These are phyloP conservation scores for Toxotes chatareus DNA, from an alignment of 2,113 vertebrate species.

Conservation along the genomic window DNA sequence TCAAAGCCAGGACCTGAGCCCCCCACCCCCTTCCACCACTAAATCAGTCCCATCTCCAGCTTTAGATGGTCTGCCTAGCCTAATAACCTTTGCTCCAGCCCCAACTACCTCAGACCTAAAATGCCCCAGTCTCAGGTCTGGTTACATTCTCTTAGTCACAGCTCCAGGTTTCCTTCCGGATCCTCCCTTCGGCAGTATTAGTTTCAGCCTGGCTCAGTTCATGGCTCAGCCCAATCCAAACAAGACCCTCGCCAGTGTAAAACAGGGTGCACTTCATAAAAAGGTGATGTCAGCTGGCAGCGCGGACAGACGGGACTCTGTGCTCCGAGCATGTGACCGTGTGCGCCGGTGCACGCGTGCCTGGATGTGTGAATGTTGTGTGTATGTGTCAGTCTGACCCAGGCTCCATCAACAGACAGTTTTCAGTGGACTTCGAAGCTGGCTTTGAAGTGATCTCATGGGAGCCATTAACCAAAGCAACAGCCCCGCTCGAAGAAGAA, in stretches of 20 bases:
- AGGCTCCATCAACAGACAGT: conserved; percentile 64
- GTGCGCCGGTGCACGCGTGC: conserved; percentile 33
- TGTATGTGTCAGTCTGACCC: conserved; percentile 65
- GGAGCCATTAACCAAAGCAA: conserved; percentile 74
- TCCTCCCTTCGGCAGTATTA: conserved; percentile 56
- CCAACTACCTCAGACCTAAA: conserved; percentile 42
- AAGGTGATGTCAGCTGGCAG: conserved; percentile 73
- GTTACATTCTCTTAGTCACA: conserved; percentile 49
- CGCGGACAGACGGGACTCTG: conserved; percentile 70
- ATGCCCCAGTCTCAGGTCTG: conserved; percentile 40
- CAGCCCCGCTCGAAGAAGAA: conserved; percentile 48
- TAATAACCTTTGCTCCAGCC: conserved; percentile 50
- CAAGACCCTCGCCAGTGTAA: conserved; percentile 64
- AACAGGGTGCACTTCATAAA: conserved; percentile 77
- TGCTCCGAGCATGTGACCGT: conserved; percentile 24
- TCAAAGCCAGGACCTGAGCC: conserved; percentile 28
- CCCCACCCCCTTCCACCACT: conserved; percentile 3
- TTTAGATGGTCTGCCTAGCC: conserved; percentile 42
- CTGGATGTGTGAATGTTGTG: conserved; percentile 69
- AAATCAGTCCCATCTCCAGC: conserved; percentile 51
- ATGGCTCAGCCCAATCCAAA: conserved; percentile 60
- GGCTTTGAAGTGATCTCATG: conserved; percentile 81
- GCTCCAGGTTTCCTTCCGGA: conserved; percentile 49
- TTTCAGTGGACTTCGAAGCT: conserved; percentile 51
- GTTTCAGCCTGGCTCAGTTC: conserved; percentile 45